A percentile compares a stretch with the other conserved stretches of the same genome.
These are phyloP conservation scores for Terebella lapidaria DNA, from an alignment of 2,888 invertebrate genomes.

Conservation along the genomic window DNA sequence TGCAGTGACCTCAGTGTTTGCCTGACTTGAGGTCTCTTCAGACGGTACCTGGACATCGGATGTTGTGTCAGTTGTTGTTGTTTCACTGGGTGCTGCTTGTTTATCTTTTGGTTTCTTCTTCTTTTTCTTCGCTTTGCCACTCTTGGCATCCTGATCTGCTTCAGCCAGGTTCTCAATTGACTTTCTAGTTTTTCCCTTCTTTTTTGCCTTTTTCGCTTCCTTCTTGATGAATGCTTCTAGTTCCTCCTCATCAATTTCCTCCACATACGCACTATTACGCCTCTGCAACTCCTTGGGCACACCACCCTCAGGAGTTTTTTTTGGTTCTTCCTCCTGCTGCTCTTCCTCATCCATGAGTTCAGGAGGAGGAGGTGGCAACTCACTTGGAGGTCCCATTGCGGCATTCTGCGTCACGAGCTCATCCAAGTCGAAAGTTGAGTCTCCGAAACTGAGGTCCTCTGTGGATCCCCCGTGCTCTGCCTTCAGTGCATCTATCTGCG, in stretches of 20 bases:
- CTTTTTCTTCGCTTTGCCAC: constrained; percentile 1
- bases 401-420: not conserved
- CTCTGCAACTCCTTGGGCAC: too few relatives aligned
- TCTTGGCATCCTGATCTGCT: not conserved
- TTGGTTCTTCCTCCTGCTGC: not conserved
- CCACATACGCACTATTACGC: too few relatives aligned
- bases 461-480: not conserved
- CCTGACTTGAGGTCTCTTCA: constrained; percentile 4
- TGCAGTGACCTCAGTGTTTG: not conserved
- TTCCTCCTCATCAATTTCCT: not conserved
- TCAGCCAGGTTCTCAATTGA: too few relatives aligned
- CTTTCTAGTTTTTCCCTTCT: too few relatives aligned
- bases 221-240: too few relatives aligned
- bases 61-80: too few relatives aligned
- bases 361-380: not conserved
- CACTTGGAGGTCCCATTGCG: not conserved
- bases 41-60: constrained; percentile 2
- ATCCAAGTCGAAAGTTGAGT: not conserved
- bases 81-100: too few relatives aligned
- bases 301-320: not conserved
- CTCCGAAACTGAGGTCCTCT: not conserved
- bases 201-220: too few relatives aligned
- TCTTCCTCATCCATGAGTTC: not conserved
- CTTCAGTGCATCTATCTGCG: not conserved
- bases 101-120: too few relatives aligned